These are phyloP conservation scores for Acanthosepion lycidas DNA, from an alignment of 2,888 invertebrate genomes.

Conservation along the genomic window DNA sequence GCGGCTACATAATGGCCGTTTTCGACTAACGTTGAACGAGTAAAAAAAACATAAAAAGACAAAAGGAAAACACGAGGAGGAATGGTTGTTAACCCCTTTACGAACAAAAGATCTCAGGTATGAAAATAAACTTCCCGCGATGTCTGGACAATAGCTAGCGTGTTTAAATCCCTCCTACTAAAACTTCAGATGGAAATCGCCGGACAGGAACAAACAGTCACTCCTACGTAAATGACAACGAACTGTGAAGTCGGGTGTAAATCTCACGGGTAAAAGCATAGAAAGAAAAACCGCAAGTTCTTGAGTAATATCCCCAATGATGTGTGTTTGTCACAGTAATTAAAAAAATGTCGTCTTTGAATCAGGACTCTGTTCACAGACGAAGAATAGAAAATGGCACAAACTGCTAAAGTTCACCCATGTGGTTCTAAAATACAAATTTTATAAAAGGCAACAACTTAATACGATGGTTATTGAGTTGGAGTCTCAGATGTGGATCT, in stretches of 20 bases:
- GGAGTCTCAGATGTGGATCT: too few species aligned
- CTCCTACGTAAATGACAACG: neutral
- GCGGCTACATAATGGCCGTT: neutral
- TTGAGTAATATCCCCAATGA: neutral
- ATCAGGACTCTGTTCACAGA: too few species aligned
- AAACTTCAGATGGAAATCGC: neutral
- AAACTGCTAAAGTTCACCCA: too few species aligned
- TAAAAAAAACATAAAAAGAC: neutral
- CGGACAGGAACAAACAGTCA: neutral
- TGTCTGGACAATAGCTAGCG: neutral
- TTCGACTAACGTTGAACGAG: neutral
- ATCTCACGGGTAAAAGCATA: neutral
- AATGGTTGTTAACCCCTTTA: neutral
- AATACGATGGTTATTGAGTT: too few species aligned
- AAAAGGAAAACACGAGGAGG: neutral
- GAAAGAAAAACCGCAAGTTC: neutral
- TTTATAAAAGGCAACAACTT: too few species aligned
- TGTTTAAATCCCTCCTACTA: neutral
- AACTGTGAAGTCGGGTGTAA: neutral
- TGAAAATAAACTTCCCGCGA: neutral
- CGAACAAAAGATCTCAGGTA: neutral
- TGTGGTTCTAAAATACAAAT: too few species aligned
- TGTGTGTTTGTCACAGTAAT: too few species aligned
- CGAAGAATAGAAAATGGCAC: too few species aligned
- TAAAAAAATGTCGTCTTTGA: too few species aligned